Evolutionary conservation across 2,113 vertebrate genomes (phyloP).

Genomic region (Clupea harengus): DNA sequence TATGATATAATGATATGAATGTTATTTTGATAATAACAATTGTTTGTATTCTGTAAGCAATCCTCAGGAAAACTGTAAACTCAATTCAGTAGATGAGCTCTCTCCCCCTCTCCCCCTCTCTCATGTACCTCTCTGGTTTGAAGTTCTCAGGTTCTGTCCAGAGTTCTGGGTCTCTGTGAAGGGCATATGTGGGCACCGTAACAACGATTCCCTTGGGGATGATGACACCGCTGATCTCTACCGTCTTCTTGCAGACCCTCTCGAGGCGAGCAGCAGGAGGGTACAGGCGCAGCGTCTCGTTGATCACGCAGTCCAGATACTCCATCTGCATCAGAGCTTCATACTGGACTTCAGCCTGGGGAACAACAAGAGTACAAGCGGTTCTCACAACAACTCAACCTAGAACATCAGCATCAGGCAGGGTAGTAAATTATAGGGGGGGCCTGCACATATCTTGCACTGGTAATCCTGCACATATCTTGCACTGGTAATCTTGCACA

Average conservation of each 20-base stretch:
- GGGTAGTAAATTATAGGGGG: too few species aligned
- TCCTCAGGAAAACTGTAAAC: too few species aligned
- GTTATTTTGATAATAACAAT: background rate
- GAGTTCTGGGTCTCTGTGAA: slow-evolving; percentile 63
- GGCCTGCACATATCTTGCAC: too few species aligned
- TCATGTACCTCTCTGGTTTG: slow-evolving; percentile 43
- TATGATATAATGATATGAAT: too few species aligned
- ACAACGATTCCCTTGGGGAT: slow-evolving; percentile 59
- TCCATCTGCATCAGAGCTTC: slow-evolving; percentile 71
- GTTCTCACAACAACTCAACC: background rate
- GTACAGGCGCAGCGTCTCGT: slow-evolving; percentile 71
- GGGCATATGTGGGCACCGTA: slow-evolving; percentile 50
- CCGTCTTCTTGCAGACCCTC: slow-evolving; percentile 72
- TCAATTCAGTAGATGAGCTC: background rate
- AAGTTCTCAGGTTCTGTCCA: slow-evolving; percentile 47
- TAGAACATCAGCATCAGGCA: too few species aligned
- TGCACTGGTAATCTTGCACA: too few species aligned
- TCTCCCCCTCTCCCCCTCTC: background rate
- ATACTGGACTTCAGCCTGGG: slow-evolving; percentile 66
- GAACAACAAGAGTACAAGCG: background rate
- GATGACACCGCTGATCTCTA: slow-evolving; percentile 68
- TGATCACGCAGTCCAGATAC: slow-evolving; percentile 81
- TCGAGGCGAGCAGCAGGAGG: slow-evolving; percentile 58
- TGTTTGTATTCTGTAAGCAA: too few species aligned
- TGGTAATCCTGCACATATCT: too few species aligned